These are phyloP conservation scores for Ceriagrion tenellum DNA, from an alignment of 2,888 invertebrate species.

Conservation along the genomic window DNA sequence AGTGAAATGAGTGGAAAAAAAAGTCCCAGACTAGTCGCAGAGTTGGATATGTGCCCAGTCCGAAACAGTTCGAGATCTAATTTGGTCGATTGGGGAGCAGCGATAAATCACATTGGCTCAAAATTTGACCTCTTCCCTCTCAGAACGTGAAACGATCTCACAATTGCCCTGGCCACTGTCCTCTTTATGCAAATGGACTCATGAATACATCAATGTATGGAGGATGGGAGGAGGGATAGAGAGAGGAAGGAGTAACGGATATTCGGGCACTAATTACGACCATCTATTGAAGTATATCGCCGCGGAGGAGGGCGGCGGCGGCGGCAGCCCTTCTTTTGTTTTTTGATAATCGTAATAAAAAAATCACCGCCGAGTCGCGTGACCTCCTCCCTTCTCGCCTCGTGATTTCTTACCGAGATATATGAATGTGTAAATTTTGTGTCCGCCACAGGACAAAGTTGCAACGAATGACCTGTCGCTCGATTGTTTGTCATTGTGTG, in stretches of 20 bases:
- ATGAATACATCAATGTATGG: neutral
- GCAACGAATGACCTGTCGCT: neutral
- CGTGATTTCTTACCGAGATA: neutral
- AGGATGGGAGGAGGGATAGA: neutral
- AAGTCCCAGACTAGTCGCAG: neutral
- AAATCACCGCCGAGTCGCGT: neutral
- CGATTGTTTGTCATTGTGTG: slow-evolving; percentile 12
- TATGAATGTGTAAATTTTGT: neutral
- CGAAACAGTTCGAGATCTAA: slow-evolving; percentile 44
- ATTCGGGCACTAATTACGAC: neutral
- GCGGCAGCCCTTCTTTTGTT: neutral
- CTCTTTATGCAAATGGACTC: neutral
- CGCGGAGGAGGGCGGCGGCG: neutral
- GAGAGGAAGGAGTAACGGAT: neutral
- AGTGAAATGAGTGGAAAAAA: slow-evolving; percentile 42
- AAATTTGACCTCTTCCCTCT: neutral
- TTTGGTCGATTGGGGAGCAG: slow-evolving; percentile 41
- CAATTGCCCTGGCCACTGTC: neutral
- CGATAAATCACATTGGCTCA: slow-evolving; percentile 63
- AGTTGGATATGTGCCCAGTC: slow-evolving; percentile 20
- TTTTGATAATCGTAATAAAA: neutral
- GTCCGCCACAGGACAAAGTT: neutral
- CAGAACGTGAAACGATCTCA: neutral
- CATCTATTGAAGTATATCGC: neutral
- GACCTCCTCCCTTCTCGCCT: too few relatives aligned